Conservation (phyloP, 2,113 vertebrate genomes). For the Nestor notabilis region DNA sequence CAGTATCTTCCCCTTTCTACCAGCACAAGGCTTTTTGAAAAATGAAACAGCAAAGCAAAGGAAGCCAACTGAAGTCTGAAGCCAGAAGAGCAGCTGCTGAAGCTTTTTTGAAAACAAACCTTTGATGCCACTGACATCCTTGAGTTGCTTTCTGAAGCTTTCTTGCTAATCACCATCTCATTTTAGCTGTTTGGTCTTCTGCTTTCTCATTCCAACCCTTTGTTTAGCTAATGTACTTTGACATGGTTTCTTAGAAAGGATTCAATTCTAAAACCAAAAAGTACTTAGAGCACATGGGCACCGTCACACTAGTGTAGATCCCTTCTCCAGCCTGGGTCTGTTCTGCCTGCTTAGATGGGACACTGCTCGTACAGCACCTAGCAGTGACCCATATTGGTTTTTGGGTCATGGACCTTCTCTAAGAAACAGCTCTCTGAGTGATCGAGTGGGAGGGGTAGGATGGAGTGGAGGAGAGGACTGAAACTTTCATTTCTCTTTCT, state of each 20-base stretch:
- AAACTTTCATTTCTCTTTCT: neutral
- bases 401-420: neutral
- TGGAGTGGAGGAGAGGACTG: neutral
- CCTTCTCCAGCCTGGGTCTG: neutral
- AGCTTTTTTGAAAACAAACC: neutral
- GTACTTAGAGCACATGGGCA: rapidly evolving
- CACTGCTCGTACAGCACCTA: neutral
- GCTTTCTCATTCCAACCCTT: neutral
- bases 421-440: neutral
- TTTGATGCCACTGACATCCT: neutral
- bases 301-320: neutral
- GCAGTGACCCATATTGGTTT: neutral
- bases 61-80: neutral
- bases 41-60: neutral
- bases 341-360: neutral
- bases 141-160: neutral
- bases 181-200: neutral
- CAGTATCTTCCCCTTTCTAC: neutral
- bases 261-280: neutral
- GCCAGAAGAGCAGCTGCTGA: neutral
- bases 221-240: neutral
- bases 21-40: neutral
- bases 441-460: neutral
- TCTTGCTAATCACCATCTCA: neutral
- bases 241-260: neutral